phyloP scores from a whole-genome alignment of 64 coral and sea anemone genomes.

The Dendronephthya gigantea region DNA sequence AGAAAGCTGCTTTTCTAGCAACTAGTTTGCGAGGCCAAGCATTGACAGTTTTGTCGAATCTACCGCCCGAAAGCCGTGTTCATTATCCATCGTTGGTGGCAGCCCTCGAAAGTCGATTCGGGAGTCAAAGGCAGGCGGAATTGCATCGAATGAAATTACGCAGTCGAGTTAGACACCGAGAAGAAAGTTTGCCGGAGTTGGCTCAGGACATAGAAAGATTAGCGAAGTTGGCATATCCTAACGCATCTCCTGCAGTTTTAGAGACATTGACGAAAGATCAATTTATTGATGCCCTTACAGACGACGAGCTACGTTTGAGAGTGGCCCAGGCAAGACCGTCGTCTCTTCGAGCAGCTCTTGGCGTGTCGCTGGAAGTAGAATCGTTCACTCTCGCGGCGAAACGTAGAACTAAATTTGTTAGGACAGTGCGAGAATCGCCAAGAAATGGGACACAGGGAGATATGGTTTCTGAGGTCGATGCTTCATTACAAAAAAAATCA shows the following conservation, averaged over 20 bases:
- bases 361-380: conserved; percentile 18
- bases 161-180: not conserved
- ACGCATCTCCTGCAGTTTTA: not conserved
- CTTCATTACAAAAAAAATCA: not conserved
- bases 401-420: not conserved
- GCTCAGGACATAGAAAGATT: conserved; percentile 30
- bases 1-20: not conserved
- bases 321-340: conserved; percentile 3
- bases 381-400: conserved; percentile 14
- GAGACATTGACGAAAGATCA: conserved; percentile 25
- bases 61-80: not conserved
- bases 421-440: not conserved
- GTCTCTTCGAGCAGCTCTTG: not conserved
- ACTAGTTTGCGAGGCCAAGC: conserved; percentile 7
- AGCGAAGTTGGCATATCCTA: conserved; percentile 15
- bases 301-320: conserved; percentile 3
- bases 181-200: conserved; percentile 30
- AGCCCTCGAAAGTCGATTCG: not conserved
- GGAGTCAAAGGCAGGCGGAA: conserved; percentile 16
- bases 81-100: not conserved
- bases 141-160: conserved; percentile 19
- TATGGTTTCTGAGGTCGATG: not conserved
- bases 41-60: conserved; percentile 12
- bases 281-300: conserved; percentile 24
- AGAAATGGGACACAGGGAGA: not conserved